Evolutionary conservation across 2,888 invertebrate genomes (phyloP).

Genomic region (Petrolisthes manimaculis): DNA sequence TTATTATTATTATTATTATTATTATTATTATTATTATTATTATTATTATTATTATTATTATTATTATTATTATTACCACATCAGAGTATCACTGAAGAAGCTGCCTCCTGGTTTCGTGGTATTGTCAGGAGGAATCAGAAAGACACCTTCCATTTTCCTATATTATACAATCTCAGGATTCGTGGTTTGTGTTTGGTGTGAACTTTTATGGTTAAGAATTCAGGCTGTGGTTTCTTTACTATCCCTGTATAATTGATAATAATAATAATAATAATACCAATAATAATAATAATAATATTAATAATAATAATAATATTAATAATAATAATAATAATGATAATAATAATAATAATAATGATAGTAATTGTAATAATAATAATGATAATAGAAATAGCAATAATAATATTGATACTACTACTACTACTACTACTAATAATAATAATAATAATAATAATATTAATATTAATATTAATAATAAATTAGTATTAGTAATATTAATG

Average conservation of each 20-base stretch:
- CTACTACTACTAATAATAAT: conserved; percentile 13
- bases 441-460: background rate
- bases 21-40: conserved; percentile 22
- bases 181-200: background rate
- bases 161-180: background rate
- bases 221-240: background rate
- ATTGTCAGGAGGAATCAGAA: too few species aligned
- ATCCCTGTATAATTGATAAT: background rate
- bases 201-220: background rate
- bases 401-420: conserved; percentile 7
- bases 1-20: conserved; percentile 17
- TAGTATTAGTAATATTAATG: too few species aligned
- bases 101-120: too few species aligned
- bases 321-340: conserved; percentile 3
- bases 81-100: background rate
- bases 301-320: conserved; percentile 11
- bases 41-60: conserved; percentile 18
- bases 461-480: background rate
- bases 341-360: background rate
- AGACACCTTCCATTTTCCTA: background rate
- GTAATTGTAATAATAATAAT: conserved; percentile 8
- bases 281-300: conserved; percentile 16
- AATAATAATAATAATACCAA: background rate
- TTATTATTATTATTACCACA: conserved; percentile 16
- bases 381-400: conserved; percentile 5